phyloP scores from a whole-genome alignment of 2,113 vertebrate species.

The Hassar affinis region DNA sequence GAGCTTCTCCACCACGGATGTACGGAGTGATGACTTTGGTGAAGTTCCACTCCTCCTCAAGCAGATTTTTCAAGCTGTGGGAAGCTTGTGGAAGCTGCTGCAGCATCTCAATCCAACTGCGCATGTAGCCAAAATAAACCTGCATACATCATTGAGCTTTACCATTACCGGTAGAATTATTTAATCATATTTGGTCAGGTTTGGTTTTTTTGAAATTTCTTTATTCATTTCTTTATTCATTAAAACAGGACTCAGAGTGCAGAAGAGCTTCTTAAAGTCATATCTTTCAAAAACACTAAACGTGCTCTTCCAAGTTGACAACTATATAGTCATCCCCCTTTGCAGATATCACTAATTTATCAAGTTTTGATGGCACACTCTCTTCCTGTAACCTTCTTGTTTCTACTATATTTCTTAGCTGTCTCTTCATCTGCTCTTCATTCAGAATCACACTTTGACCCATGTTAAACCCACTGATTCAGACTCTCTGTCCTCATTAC shows the following conservation, averaged over 20 bases:
- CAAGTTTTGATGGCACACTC: background rate
- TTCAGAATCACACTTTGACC: background rate
- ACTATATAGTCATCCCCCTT: background rate
- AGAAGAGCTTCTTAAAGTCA: background rate
- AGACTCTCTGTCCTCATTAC: background rate
- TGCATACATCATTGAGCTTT: constrained; percentile 55
- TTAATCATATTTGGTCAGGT: background rate
- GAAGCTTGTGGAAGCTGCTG: constrained; percentile 98
- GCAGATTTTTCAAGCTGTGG: constrained; percentile 96
- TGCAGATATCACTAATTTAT: background rate
- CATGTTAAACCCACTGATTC: background rate
- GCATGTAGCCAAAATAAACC: constrained; percentile 99
- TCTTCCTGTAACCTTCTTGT: background rate
- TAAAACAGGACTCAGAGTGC: background rate
- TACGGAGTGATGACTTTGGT: constrained; percentile 98
- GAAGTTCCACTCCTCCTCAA: constrained; percentile 99
- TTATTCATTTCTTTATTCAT: background rate
- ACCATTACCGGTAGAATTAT: background rate
- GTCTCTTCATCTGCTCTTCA: too few relatives aligned
- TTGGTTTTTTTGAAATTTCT: background rate
- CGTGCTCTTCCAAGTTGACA: background rate
- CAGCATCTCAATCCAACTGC: constrained; percentile 98
- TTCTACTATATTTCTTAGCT: background rate
- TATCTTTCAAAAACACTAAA: background rate
- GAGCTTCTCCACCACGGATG: constrained; percentile 94